Conservation (phyloP, 2,113 vertebrate species). For the Semicossyphus pulcher region DNA sequence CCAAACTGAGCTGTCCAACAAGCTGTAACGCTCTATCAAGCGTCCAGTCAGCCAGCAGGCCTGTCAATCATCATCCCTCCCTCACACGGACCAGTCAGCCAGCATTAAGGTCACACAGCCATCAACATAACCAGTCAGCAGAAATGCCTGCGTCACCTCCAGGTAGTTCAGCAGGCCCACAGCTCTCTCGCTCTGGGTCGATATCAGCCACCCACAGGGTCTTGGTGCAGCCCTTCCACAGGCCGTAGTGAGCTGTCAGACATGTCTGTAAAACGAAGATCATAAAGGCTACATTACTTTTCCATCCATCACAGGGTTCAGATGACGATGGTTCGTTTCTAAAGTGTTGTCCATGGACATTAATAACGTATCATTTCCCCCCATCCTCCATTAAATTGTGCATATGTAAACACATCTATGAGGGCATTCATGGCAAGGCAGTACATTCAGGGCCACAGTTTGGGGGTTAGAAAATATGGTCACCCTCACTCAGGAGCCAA, state of each 20-base stretch:
- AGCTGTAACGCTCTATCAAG: conserved; percentile 10
- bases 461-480: no score
- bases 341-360: no score
- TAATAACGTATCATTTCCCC: no score
- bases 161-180: conserved; percentile 87
- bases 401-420: no score
- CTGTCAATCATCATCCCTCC: conserved; percentile 29
- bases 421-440: no score
- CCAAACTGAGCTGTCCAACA: conserved; percentile 34
- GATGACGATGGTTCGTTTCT: not conserved
- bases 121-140: not conserved
- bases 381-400: no score
- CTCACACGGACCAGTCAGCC: conserved; percentile 18
- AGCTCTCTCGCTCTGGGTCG: conserved; percentile 85
- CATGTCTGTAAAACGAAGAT: conserved; percentile 77
- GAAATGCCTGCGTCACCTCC: conserved; percentile 83
- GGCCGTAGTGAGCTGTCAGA: conserved; percentile 85
- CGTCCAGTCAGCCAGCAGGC: not conserved
- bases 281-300: not conserved
- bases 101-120: conserved; percentile 2
- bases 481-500: no score
- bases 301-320: not conserved
- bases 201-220: conserved; percentile 87
- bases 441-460: no score
- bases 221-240: conserved; percentile 91